Conservation (phyloP, 1,140 invertebrate species). For the Gonatopus flavifemur region DNA sequence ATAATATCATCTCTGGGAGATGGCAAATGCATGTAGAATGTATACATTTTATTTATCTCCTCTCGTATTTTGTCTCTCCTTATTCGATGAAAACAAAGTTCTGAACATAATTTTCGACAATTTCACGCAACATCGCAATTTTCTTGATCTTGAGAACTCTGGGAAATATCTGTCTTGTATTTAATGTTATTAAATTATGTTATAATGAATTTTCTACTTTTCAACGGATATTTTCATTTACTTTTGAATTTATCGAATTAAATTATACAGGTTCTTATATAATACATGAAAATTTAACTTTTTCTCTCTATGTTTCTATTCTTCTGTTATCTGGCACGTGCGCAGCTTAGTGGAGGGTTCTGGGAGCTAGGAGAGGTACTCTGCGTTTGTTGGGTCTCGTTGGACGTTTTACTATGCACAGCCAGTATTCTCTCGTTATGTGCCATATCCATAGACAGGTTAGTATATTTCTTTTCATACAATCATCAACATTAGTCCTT, state of each 20-base stretch:
- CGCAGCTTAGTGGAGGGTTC: slow-evolving; percentile 60
- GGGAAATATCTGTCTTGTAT: too few relatives aligned
- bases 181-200: too few relatives aligned
- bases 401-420: slow-evolving; percentile 92
- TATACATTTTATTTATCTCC: too few relatives aligned
- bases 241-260: not conserved
- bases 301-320: not conserved
- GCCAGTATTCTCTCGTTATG: slow-evolving; percentile 78
- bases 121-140: too few relatives aligned
- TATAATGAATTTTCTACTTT: slow-evolving; percentile 25
- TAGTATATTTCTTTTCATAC: too few relatives aligned
- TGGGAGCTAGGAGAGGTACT: slow-evolving; percentile 80
- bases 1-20: too few relatives aligned
- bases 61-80: too few relatives aligned
- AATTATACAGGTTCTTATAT: slow-evolving; percentile 13
- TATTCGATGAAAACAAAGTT: too few relatives aligned
- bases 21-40: too few relatives aligned
- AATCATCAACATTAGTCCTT: too few relatives aligned
- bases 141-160: too few relatives aligned
- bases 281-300: slow-evolving; percentile 9
- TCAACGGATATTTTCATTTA: not conserved
- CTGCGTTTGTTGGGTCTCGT: slow-evolving; percentile 88
- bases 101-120: too few relatives aligned
- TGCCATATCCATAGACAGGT: slow-evolving; percentile 80
- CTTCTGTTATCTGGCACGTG: slow-evolving; percentile 1